These are phyloP conservation scores for Ptyas mucosa DNA, from an alignment of 2,113 vertebrate species.

Conservation along the genomic window DNA sequence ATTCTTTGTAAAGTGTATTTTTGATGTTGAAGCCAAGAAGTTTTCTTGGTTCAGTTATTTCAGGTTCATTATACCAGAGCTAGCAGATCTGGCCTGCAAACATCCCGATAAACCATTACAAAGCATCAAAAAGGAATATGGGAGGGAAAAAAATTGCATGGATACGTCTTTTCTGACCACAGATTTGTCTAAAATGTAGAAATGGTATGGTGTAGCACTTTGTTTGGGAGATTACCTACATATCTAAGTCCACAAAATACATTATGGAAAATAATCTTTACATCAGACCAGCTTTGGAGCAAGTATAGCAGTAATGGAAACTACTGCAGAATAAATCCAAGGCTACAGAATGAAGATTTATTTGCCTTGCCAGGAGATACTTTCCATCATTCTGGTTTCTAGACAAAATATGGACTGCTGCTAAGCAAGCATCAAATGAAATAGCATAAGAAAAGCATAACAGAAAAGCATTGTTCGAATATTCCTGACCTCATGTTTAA, in stretches of 20 bases:
- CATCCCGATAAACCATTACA: not conserved
- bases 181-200: not conserved
- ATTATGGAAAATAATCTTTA: not conserved
- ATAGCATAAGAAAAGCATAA: too few relatives aligned
- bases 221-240: not conserved
- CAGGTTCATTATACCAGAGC: conserved; percentile 47
- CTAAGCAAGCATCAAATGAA: not conserved
- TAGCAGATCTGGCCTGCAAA: not conserved
- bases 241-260: not conserved
- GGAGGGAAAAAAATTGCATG: not conserved
- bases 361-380: not conserved
- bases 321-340: not conserved
- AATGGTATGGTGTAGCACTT: not conserved
- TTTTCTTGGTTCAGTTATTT: conserved; percentile 28
- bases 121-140: not conserved
- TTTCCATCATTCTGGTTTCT: not conserved
- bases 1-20: conserved; percentile 46
- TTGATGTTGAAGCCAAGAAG: conserved; percentile 41
- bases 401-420: not conserved
- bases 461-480: not conserved
- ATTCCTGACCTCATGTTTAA: not conserved
- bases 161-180: not conserved
- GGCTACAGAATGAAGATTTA: not conserved
- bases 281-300: not conserved
- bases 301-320: not conserved